Base-by-base conservation (phyloP, 1,140 invertebrate species). In the Drosophila sechellia region DNA sequence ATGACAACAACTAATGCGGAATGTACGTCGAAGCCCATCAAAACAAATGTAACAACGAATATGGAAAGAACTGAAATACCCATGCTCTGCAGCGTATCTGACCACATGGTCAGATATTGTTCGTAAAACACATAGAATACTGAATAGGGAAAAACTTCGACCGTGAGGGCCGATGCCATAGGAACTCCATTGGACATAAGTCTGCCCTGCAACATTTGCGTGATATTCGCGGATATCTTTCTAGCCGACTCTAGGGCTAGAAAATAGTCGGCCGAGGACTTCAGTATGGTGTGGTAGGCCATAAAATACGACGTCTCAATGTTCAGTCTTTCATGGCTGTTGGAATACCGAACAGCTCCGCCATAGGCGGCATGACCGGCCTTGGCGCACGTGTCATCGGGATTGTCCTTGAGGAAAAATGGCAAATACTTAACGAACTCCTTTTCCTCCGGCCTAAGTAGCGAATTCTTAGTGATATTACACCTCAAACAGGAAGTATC, bases 101-200 rank as follows among this genome's bases (percentile, higher is more conserved):
- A 93, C 96, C 98, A 98, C 95, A 99, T 98, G 4, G 97, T 99
- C 63, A 99, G 93, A 93, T 99, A 99, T 93, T 99, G 99, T 92
- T 99, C 99, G 91, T 99, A 99, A 93, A 99, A 99, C 11, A 99
- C 98, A 91, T 99, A 99, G 93, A 99, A 99, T 22, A 99, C 95
- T 72, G 98, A 98, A 93, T 99, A 99, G 0, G 98, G 97, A 92
- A 99, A 99, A n/a, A 99, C 97, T 93, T 96, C 95, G 37, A 96
- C 94, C 5, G 94, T 93, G 3, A 93, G 66, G 25, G 93, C 94
- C 60, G 91, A 83, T 6, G 91, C 76, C 6, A 90, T 54, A 15
- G 91, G 92, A 31, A 92, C 72, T 13, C 93, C 93, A 25, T 90
- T 77, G 2, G 90, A 87, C 57, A 92, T 90, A 5, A 96, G 73